Evolutionary conservation across 2,113 vertebrate species (phyloP).

Genomic region (Coturnix japonica): DNA sequence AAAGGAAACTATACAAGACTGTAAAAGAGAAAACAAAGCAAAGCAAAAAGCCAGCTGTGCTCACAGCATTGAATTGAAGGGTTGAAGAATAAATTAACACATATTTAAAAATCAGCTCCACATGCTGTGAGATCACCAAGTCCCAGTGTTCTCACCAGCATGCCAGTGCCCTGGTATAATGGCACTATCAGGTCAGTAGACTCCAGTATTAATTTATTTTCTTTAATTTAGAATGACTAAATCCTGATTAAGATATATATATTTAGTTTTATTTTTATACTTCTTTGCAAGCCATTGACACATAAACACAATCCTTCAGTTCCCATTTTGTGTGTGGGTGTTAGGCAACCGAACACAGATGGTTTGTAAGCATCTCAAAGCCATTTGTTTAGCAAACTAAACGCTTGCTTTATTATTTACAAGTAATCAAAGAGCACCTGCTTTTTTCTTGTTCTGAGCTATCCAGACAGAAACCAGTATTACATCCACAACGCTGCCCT

Average conservation of each 20-base stretch:
- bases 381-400: slow-evolving; percentile 56
- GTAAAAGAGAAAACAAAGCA: neutral
- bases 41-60: neutral
- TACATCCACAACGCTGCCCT: neutral
- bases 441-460: slow-evolving; percentile 9
- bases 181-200: neutral
- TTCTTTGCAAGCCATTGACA: slow-evolving; percentile 3
- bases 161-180: neutral
- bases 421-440: slow-evolving; percentile 46
- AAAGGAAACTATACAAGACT: neutral
- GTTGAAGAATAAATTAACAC: neutral
- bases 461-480: neutral
- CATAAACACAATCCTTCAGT: neutral
- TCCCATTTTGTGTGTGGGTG: neutral
- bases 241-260: neutral
- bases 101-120: neutral
- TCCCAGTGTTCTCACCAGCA: neutral
- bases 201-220: neutral
- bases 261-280: slow-evolving; percentile 7
- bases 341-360: neutral
- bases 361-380: slow-evolving; percentile 15
- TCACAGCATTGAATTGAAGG: neutral
- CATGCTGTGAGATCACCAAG: neutral
- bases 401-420: slow-evolving; percentile 44
- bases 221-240: neutral